These are phyloP conservation scores for Nephrotoma guestfalica DNA, from an alignment of 2,888 invertebrate species.

Conservation along the genomic window DNA sequence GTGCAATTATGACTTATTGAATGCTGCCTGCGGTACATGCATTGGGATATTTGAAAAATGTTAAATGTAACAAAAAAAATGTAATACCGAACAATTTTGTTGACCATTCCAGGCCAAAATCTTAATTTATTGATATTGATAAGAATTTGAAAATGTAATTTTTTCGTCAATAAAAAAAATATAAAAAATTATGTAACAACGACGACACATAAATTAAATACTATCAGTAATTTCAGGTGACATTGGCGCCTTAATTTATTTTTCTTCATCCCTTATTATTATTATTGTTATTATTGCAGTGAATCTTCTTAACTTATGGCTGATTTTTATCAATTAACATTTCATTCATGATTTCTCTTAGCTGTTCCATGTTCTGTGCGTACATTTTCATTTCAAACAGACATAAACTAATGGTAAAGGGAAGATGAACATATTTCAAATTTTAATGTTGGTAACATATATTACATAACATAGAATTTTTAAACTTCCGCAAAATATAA, in stretches of 20 bases:
- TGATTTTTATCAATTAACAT: neutral
- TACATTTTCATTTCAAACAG: neutral
- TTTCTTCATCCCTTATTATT: neutral
- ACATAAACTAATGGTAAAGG: neutral
- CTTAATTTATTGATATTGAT: neutral
- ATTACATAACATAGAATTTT: neutral
- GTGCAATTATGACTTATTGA: neutral
- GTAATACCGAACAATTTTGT: neutral
- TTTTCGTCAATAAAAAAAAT: neutral
- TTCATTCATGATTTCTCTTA: neutral
- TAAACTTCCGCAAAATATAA: neutral
- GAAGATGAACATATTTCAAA: neutral
- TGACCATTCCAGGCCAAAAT: neutral
- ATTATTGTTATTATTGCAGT: neutral
- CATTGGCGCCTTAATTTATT: constrained; percentile 1
- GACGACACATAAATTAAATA: constrained; percentile 2
- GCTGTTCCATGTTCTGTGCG: neutral
- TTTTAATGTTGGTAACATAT: neutral
- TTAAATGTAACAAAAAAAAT: neutral
- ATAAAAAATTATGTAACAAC: neutral
- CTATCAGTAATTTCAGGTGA: neutral
- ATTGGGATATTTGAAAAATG: neutral
- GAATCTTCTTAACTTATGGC: neutral
- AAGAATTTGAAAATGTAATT: neutral
- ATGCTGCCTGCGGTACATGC: neutral